Percentiles rank a stretch among this genome's conserved stretches.
Conservation (phyloP, 2,113 vertebrate genomes). For the Mirounga angustirostris region DNA sequence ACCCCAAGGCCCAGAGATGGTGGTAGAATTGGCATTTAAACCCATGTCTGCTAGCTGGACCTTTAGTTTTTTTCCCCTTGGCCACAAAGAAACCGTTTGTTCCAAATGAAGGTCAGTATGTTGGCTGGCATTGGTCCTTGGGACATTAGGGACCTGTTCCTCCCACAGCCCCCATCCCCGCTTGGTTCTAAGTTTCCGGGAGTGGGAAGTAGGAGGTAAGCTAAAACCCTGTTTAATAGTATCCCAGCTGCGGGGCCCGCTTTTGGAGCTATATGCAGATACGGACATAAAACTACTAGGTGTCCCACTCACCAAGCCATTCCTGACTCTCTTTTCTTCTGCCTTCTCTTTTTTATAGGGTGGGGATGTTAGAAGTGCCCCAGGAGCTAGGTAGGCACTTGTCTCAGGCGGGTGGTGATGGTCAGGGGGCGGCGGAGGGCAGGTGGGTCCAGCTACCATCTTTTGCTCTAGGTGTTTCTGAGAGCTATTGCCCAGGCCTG, state of each 20-base stretch:
- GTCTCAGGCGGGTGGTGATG: not conserved
- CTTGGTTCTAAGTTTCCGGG: not conserved
- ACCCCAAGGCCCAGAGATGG: not conserved
- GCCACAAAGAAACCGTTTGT: conserved; percentile 4
- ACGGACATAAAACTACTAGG: not conserved
- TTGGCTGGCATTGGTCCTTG: not conserved
- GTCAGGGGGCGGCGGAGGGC: fast-evolving
- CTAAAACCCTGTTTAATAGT: not conserved
- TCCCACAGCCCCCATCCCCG: not conserved
- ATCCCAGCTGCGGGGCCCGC: not conserved
- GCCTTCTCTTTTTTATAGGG: not conserved
- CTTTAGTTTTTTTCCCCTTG: not conserved
- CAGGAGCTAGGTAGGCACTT: not conserved
- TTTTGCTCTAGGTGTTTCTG: not conserved
- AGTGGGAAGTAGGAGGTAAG: not conserved
- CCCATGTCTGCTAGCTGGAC: not conserved
- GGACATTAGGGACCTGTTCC: not conserved
- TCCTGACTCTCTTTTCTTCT: not conserved
- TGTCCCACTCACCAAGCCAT: not conserved
- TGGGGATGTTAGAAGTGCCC: not conserved
- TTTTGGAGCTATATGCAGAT: not conserved
- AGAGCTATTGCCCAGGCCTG: not conserved
- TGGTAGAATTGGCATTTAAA: conserved; percentile 27
- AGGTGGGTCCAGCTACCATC: not conserved
- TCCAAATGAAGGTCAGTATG: not conserved